Evolutionary conservation across 2,113 vertebrate species (phyloP), one percentile per base, ranked within the genome.

Genomic region (Nymphicus hollandicus): DNA sequence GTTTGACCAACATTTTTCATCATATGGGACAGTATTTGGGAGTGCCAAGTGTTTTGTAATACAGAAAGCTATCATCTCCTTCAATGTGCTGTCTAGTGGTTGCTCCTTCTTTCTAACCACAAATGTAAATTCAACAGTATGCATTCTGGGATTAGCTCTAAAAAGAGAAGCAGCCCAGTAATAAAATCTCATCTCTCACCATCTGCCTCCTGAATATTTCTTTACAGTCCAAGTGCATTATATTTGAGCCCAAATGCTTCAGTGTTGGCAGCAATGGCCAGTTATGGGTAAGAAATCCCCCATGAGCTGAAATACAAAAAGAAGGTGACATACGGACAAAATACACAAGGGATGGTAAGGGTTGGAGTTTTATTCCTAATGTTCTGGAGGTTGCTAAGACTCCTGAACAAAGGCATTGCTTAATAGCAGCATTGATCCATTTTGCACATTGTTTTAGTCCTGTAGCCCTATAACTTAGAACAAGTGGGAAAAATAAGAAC

Each of bases 181-280:
- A 94, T 96, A 96, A 96, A 96, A 84, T 93, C 84, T 95, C 72
- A 90, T 95, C 86, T 91, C 61, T 43, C 88, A 28, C 95, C 94
- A 96, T 96, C 95, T 97, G 91, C 92, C 86, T 90, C 52, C 41
- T 81, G 77, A 70, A 91, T 95, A 86, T 93, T 92, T 93, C 93
- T 94, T 96, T 95, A 91, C 72, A 86, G 89, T 77, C 65, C 69
- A 87, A 95, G 56, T 79, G 49, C 76, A 58, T 91, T 81, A 89
- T 39, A 93, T 89, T 71, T 81, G 76, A 94, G 70, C 55, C 72
- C 77, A 95, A 91, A 93, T 94, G 91, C 49, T 93, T 93, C 69
- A 81, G 37, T 65, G 81, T 63, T 95, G 93, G 91, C 94, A 96
- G 29, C 33, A 10, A 65, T 46, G 92, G 23, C n/a, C 49, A 70